Percentiles rank a stretch among this genome's conserved stretches.
Evolutionary conservation across 2,888 invertebrate genomes (phyloP).

Genomic region (Drosophila atripex): DNA sequence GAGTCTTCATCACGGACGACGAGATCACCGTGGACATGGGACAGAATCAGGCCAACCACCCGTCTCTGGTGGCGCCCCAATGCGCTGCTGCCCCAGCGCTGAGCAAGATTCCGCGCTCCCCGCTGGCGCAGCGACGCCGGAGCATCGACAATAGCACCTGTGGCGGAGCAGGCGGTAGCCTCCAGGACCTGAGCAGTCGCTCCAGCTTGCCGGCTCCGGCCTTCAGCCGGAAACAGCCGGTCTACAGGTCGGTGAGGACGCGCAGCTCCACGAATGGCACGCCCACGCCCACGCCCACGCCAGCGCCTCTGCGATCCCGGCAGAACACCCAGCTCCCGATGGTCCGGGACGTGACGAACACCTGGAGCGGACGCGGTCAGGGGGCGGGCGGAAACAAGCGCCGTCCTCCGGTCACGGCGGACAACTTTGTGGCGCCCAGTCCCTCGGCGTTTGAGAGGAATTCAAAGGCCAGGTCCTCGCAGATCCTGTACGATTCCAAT

Average conservation of each 20-base stretch:
- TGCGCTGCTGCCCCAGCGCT: background rate
- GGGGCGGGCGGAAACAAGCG: slow-evolving; percentile 75
- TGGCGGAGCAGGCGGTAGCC: slow-evolving; percentile 75
- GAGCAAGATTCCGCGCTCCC: slow-evolving; percentile 84
- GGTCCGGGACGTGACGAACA: slow-evolving; percentile 87
- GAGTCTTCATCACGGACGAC: slow-evolving; percentile 83
- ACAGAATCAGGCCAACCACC: slow-evolving; percentile 85
- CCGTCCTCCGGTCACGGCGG: slow-evolving; percentile 86
- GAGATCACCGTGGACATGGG: slow-evolving; percentile 87
- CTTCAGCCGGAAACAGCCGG: slow-evolving; percentile 82
- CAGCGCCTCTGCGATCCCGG: slow-evolving; percentile 64
- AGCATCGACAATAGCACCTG: slow-evolving; percentile 82
- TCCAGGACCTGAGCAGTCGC: slow-evolving; percentile 77
- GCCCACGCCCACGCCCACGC: slow-evolving; percentile 52
- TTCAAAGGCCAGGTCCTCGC: slow-evolving; percentile 81
- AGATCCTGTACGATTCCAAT: slow-evolving; percentile 84
- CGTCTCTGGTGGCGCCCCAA: background rate
- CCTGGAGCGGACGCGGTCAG: slow-evolving; percentile 88
- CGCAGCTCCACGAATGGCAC: slow-evolving; percentile 66
- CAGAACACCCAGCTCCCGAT: slow-evolving; percentile 52
- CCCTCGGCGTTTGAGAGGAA: slow-evolving; percentile 84
- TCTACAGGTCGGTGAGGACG: slow-evolving; percentile 83
- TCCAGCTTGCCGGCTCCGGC: slow-evolving; percentile 66
- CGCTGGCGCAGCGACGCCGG: slow-evolving; percentile 80
- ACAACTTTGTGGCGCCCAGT: slow-evolving; percentile 85